phyloP scores from a whole-genome alignment of 2,888 invertebrate species.

The Lochmaea capreae region DNA sequence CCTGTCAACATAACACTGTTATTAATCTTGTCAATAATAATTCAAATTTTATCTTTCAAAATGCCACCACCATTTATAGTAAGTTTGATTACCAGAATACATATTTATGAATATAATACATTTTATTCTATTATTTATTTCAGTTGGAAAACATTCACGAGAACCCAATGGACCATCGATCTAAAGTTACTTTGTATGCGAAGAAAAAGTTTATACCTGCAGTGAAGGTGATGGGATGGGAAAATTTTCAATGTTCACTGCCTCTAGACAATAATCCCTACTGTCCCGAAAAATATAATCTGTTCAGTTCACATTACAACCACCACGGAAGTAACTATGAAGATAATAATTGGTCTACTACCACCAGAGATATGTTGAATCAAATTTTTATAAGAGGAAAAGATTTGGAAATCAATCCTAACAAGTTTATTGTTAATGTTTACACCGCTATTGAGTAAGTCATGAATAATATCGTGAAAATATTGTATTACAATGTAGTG shows the following conservation, averaged over 20 bases:
- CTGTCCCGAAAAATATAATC: constrained; percentile 42
- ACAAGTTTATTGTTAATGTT: constrained; percentile 37
- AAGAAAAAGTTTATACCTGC: constrained; percentile 3
- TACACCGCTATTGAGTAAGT: constrained; percentile 37
- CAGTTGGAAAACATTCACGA: constrained; percentile 7
- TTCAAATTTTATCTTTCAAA: neutral
- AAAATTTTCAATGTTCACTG: constrained; percentile 37
- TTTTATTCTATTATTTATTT: neutral
- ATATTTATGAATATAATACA: neutral
- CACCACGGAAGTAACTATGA: constrained; percentile 38
- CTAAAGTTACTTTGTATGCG: constrained; percentile 9
- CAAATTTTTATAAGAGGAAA: constrained; percentile 30
- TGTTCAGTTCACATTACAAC: constrained; percentile 48
- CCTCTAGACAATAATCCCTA: constrained; percentile 48
- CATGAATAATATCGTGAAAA: neutral
- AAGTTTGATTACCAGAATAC: neutral
- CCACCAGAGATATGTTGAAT: constrained; percentile 42
- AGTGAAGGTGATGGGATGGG: constrained; percentile 41
- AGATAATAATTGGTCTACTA: constrained; percentile 35
- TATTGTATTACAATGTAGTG: too few relatives aligned
- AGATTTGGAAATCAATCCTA: constrained; percentile 36
- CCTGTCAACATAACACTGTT: neutral
- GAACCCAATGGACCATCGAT: constrained; percentile 4
- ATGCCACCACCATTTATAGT: constrained; percentile 10
- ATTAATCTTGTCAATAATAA: neutral